Evolutionary conservation across 2,113 vertebrate genomes (phyloP).

Genomic region (Lagopus leucura): DNA sequence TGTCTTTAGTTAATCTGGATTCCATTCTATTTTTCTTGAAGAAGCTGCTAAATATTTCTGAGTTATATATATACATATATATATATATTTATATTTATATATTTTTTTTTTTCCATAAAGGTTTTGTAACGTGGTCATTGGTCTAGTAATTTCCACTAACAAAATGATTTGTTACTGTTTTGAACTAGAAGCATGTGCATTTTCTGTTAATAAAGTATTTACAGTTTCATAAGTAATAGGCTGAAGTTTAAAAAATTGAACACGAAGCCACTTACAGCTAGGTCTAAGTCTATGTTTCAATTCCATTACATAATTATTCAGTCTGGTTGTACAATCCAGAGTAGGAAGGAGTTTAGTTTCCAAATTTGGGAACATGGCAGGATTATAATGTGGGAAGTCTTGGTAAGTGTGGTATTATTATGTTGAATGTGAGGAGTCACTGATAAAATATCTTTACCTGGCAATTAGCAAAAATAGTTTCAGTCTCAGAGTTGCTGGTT

Average conservation of each 20-base stretch:
- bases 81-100: too few relatives aligned
- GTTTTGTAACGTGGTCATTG: neutral
- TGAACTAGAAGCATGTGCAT: neutral
- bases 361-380: neutral
- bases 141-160: neutral
- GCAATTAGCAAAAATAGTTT: neutral
- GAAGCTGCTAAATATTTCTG: neutral
- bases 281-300: neutral
- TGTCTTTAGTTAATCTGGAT: neutral
- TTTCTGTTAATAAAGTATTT: neutral
- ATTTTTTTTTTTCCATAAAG: neutral
- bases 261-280: neutral
- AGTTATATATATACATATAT: neutral
- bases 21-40: neutral
- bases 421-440: neutral
- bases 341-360: neutral
- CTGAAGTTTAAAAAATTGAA: neutral
- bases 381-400: neutral
- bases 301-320: neutral
- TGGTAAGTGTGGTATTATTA: neutral
- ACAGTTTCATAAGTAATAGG: neutral
- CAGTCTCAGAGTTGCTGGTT: neutral
- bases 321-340: neutral
- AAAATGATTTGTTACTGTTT: neutral
- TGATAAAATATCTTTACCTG: neutral